These are phyloP conservation scores for Sandelia bainsii DNA, from an alignment of 2,797 vertebrate species.

Conservation along the genomic window DNA sequence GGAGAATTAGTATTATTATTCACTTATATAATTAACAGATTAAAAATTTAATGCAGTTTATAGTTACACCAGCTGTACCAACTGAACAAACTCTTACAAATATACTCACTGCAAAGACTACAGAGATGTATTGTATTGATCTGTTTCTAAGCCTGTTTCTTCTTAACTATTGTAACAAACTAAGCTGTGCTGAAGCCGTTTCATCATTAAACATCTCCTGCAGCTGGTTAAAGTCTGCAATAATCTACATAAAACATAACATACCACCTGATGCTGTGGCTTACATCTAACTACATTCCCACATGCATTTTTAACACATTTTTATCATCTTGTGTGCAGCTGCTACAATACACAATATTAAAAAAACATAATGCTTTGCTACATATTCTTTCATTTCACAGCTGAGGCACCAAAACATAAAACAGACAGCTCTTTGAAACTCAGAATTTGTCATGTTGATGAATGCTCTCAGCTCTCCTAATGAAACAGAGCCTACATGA, in stretches of 20 bases:
- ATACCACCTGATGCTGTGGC: slow-evolving; percentile 14
- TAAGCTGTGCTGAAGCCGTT: background rate
- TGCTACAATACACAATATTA: background rate
- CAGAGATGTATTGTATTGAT: background rate
- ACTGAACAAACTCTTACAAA: background rate
- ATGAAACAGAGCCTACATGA: background rate
- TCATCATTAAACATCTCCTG: slow-evolving; percentile 23
- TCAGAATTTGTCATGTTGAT: slow-evolving; percentile 12
- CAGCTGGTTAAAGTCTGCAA: slow-evolving; percentile 36
- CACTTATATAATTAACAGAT: background rate
- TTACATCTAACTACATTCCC: background rate
- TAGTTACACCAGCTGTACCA: background rate
- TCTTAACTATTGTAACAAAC: background rate
- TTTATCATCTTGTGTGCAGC: background rate
- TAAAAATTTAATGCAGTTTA: background rate
- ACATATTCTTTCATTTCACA: background rate
- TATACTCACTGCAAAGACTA: background rate
- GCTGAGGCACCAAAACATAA: background rate
- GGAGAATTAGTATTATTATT: slow-evolving; percentile 29
- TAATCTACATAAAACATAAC: slow-evolving; percentile 22
- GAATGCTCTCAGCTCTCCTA: background rate
- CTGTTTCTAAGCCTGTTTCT: background rate
- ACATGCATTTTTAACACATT: background rate
- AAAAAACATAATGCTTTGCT: background rate
- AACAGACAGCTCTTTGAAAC: slow-evolving; percentile 4